Percentiles rank a stretch among this genome's conserved stretches.
Conservation (phyloP, 2,888 invertebrate genomes). For the Acanthosoma haemorrhoidale region DNA sequence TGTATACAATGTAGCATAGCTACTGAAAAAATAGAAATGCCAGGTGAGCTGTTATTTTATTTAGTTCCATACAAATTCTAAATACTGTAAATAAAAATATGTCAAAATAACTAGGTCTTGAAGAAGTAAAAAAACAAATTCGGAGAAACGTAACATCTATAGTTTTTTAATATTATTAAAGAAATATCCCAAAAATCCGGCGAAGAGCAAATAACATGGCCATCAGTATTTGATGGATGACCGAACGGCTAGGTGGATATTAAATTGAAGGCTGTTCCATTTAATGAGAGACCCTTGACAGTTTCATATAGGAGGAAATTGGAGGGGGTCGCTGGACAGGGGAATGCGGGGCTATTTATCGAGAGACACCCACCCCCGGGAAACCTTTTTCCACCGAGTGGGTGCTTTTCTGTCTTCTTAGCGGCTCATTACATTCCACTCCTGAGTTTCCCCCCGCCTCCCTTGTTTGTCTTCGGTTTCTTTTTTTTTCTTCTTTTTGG, state of each 20-base stretch:
- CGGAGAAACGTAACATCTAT: no score
- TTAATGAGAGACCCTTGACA: neutral
- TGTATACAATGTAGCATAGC: no score
- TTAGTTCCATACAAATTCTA: no score
- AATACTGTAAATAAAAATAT: no score
- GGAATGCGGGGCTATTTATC: constrained; percentile 12
- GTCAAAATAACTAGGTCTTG: no score
- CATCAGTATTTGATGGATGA: neutral
- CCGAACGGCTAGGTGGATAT: neutral
- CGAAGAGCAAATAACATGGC: neutral
- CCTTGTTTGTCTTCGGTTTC: neutral
- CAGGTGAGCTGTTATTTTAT: no score
- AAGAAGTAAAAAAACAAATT: no score
- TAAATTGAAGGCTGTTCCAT: constrained; percentile 1
- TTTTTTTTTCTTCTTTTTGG: neutral
- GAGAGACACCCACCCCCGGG: neutral
- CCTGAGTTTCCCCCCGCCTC: neutral
- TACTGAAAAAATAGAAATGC: no score
- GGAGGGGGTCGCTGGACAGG: constrained; percentile 4
- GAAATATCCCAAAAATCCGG: neutral
- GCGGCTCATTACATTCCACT: constrained; percentile 5
- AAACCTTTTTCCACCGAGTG: constrained; percentile 7
- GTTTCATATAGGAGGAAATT: constrained; percentile 11
- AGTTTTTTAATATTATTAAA: no score
- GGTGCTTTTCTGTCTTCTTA: constrained; percentile 10